Conservation (phyloP, 2,113 vertebrate species). For the Pogonocichla stellata region DNA sequence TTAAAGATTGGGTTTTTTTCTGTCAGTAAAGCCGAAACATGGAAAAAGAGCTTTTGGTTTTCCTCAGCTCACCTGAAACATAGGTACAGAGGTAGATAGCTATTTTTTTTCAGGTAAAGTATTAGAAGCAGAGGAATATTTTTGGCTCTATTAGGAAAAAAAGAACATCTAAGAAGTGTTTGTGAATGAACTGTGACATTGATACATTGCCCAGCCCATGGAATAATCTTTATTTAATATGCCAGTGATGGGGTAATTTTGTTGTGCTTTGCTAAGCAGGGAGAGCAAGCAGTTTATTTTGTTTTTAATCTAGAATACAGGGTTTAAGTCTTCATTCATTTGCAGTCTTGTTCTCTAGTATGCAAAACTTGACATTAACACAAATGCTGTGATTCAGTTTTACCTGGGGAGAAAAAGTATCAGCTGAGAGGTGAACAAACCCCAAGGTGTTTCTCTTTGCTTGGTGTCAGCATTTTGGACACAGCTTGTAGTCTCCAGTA, state of each 20-base stretch:
- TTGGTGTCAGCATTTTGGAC: background rate
- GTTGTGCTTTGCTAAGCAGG: background rate
- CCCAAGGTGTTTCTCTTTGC: background rate
- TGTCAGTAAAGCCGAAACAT: background rate
- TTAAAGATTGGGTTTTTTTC: background rate
- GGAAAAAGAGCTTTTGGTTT: background rate
- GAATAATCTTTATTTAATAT: background rate
- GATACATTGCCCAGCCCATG: rapidly evolving
- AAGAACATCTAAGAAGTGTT: background rate
- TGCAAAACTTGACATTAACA: background rate
- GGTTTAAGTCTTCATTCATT: background rate
- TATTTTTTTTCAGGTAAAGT: background rate
- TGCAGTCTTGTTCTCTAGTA: background rate
- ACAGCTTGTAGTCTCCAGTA: background rate
- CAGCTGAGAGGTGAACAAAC: background rate
- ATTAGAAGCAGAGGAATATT: background rate
- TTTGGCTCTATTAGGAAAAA: rapidly evolving
- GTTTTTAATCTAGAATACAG: background rate
- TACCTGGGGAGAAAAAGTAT: rapidly evolving
- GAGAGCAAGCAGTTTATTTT: background rate
- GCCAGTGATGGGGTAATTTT: background rate
- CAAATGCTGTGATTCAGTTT: background rate
- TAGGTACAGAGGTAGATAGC: background rate
- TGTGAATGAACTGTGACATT: background rate
- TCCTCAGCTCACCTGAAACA: background rate